These are phyloP conservation scores for Nomada ferruginata DNA, from an alignment of 2,888 invertebrate genomes.

Conservation along the genomic window DNA sequence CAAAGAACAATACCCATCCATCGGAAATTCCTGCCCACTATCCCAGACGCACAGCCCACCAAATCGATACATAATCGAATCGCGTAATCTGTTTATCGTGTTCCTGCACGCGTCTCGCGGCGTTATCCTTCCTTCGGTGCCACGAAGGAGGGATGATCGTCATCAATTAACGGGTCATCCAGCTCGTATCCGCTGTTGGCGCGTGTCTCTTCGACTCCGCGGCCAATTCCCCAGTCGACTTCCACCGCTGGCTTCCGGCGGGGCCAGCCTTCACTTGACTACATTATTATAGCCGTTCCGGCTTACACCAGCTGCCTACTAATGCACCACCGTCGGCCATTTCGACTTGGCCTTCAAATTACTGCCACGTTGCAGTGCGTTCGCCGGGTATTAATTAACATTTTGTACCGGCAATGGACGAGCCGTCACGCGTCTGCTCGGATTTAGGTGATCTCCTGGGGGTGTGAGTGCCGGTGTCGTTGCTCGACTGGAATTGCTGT, in stretches of 20 bases:
- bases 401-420: constrained; percentile 50
- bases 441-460: background rate
- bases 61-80: constrained; percentile 41
- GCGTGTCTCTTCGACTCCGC: constrained; percentile 56
- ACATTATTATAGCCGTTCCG: constrained; percentile 58
- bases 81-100: constrained; percentile 45
- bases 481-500: background rate
- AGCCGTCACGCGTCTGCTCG: constrained; percentile 6
- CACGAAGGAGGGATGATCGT: constrained; percentile 29
- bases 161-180: constrained; percentile 52
- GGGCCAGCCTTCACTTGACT: constrained; percentile 46
- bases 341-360: constrained; percentile 68
- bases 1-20: constrained; percentile 2
- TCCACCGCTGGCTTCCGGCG: constrained; percentile 32
- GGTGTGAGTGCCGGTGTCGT: background rate
- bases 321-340: constrained; percentile 58
- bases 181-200: constrained; percentile 38
- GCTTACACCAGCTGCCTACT: constrained; percentile 19
- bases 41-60: too few species aligned
- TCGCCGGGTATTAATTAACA: constrained; percentile 71
- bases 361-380: constrained; percentile 68
- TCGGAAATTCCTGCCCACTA: background rate
- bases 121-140: background rate
- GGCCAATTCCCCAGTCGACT: constrained; percentile 53
- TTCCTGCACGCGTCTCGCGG: constrained; percentile 9